Base-by-base conservation (phyloP, 2,888 invertebrate species). In the Ephialtes manifestator region DNA sequence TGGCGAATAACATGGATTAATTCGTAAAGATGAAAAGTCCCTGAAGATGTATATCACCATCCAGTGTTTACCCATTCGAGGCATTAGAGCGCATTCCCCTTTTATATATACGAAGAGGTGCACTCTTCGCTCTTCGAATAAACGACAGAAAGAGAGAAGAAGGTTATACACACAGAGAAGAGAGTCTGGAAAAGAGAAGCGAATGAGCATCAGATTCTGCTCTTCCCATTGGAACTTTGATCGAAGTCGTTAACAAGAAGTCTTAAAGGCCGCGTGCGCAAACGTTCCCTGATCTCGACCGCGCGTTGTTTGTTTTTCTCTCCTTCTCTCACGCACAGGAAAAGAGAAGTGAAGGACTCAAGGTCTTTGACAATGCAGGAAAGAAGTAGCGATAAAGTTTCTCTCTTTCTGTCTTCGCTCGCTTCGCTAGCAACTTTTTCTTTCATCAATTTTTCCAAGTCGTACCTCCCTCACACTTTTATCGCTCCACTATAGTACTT, bases 291-390 rank as follows among this genome's bases (percentile, higher is more conserved):
- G 53, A 15, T 58, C 58, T 13, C 82, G 74, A 86, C 89, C 83
- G 82, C 86, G 81, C 51, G 81, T 79, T 84, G 81, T 81, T 10
- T 10, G 10, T 39, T 81, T 81, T 85, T 90, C 86, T 90, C 86
- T 83, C 83, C 71, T 31, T 70, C 81, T 28, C 88, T 88, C 87
- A 60, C 68, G 81, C 51, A n/a, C n/a, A 87, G 85, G 86, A 85
- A 75, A 48, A n/a, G 43, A 51, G 68, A 18, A n/a, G 28, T 87
- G 20, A n/a, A 51, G 46, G 46, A 51, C 46, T 51, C 63, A 75
- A 75, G 75, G 75, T 74, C 74, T 60, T 35, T 60, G 60, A 75
- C 35, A 60, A 75, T 39, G 63, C 28, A 18, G 75, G 63, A 63
- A 63, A 63, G 75, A 75, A 63, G 48, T 31, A 4, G 60, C 60